phyloP scores from a whole-genome alignment of 2,888 invertebrate genomes.

The Cryptosula pallasiana region DNA sequence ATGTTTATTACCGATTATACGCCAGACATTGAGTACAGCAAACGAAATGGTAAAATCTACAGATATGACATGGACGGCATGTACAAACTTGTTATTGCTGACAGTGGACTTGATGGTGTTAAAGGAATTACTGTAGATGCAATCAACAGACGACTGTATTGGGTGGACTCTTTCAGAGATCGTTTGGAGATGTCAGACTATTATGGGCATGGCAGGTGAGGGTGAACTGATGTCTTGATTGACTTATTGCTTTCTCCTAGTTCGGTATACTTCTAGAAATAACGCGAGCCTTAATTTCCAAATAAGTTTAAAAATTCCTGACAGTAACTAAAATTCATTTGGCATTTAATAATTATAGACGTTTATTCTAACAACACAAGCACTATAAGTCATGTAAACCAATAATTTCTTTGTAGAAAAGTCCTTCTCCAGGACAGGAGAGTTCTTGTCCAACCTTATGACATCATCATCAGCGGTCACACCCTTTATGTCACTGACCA shows the following conservation, averaged over 20 bases:
- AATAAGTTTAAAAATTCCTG: no score
- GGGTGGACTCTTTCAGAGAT: constrained; percentile 92
- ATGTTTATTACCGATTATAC: constrained; percentile 59
- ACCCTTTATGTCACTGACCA: constrained; percentile 94
- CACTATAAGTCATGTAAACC: no score
- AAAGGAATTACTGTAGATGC: constrained; percentile 86
- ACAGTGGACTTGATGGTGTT: constrained; percentile 88
- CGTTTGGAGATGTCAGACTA: constrained; percentile 95
- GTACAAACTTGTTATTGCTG: constrained; percentile 67
- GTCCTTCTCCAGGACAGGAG: constrained; percentile 39
- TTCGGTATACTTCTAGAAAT: no score
- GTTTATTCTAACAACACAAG: no score
- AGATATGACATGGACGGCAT: background rate
- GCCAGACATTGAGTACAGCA: background rate
- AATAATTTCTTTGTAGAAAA: no score
- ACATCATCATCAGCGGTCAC: constrained; percentile 86
- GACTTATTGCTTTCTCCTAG: no score
- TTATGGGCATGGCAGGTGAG: constrained; percentile 70
- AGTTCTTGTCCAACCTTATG: constrained; percentile 39
- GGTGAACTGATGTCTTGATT: no score
- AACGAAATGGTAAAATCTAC: background rate
- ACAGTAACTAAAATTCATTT: no score
- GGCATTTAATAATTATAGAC: no score
- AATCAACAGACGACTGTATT: constrained; percentile 82
- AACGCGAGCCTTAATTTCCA: no score